Evolutionary conservation across 2,888 invertebrate species (phyloP), one percentile per base, ranked within the genome.

Genomic region (Encarsia formosa): DNA sequence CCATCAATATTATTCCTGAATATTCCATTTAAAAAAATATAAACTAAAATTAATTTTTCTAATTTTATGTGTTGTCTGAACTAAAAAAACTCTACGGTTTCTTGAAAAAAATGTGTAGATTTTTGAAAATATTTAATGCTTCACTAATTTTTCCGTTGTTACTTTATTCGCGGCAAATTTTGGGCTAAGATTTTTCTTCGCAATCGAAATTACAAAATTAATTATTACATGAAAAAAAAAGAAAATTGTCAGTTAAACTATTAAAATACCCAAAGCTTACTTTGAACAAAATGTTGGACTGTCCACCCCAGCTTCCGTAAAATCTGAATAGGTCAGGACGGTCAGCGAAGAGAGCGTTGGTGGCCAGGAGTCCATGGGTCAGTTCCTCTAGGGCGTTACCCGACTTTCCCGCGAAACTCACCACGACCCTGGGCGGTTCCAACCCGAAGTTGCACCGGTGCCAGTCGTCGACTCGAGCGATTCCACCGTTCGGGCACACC

Each of bases 261-360:
- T 16, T 44, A 15, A 20, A 3, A 11, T n/a, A 24, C 20, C 29
- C 13, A 9, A 32, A 18, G 9, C 22, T 4, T 69, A 80, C 80
- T 73, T 77, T 78, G 64, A 81, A 81, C 6, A 81, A 65, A 15
- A 81, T 60, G 63, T 81, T 76, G 11, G 73, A 66, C 40, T 75
- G 68, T 15, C 77, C 79, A 34, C 76, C 74, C 70, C 76, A 81
- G n/a, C 73, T 64, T 23, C 86, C 86, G 62, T 85, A 87, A 43
- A 87, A 77, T 56, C 81, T 81, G 64, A 86, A 81, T 6, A 84
- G 72, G 59, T 84, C 82, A 0, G 78, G 79, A 56, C 78, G 77
- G 16, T 77, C 70, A 19, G 78, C 76, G 61, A 83, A 78, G 4
- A 81, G 66, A 8, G 79, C 68, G 4, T 82, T 82, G 5, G 82